Conservation (phyloP, 2,888 invertebrate species). For the Blastobasis lacticolella region DNA sequence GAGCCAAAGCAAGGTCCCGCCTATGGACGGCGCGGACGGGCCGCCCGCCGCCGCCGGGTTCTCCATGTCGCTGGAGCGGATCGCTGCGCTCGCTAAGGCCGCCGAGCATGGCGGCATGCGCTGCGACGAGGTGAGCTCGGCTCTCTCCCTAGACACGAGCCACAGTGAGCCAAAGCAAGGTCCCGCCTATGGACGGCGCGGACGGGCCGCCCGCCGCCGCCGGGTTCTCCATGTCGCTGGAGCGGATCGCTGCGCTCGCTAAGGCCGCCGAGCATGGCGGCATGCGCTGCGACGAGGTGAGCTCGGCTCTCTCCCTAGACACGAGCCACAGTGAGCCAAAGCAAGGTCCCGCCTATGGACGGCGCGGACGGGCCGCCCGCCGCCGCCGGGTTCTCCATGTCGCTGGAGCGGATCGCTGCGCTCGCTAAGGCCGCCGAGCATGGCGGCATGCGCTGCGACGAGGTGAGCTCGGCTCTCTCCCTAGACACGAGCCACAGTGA, state of each 20-base stretch:
- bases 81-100: conserved; percentile 56
- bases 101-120: too few relatives aligned
- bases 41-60: conserved; percentile 81
- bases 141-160: conserved; percentile 77
- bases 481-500: conserved; percentile 83
- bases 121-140: too few relatives aligned
- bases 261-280: too few relatives aligned
- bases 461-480: too few relatives aligned
- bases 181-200: conserved; percentile 43
- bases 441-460: too few relatives aligned
- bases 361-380: too few relatives aligned
- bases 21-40: conserved; percentile 40
- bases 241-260: conserved; percentile 76
- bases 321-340: conserved; percentile 83
- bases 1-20: conserved; percentile 73
- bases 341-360: too few relatives aligned
- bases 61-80: conserved; percentile 87
- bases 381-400: too few relatives aligned
- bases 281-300: too few relatives aligned
- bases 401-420: too few relatives aligned
- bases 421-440: too few relatives aligned
- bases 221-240: conserved; percentile 90
- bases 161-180: conserved; percentile 78
- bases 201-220: conserved; percentile 72
- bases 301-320: too few relatives aligned